phyloP scores from a whole-genome alignment of 2,113 vertebrate species.

The Alces alces region DNA sequence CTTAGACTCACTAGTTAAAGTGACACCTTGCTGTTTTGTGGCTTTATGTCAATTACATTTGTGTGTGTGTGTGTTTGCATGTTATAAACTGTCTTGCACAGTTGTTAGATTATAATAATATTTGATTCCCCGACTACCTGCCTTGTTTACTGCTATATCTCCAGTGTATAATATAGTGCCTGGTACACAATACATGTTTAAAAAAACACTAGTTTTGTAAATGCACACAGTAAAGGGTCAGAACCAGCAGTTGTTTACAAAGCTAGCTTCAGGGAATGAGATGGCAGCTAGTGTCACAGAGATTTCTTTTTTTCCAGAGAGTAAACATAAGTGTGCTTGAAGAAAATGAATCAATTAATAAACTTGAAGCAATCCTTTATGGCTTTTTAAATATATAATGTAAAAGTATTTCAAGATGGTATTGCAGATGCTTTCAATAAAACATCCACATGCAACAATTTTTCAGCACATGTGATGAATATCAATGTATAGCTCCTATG shows the following conservation, averaged over 20 bases:
- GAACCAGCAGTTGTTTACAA: not conserved
- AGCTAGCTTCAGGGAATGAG: not conserved
- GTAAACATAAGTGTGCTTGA: not conserved
- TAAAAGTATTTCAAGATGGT: constrained; percentile 22
- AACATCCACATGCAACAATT: not conserved
- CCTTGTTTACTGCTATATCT: not conserved
- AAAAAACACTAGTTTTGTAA: not conserved
- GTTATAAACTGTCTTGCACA: not conserved
- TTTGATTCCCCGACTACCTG: not conserved
- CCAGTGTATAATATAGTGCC: not conserved
- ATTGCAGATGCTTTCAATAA: not conserved
- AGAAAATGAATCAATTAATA: constrained; percentile 14
- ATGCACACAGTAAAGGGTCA: not conserved
- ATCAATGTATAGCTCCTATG: not conserved
- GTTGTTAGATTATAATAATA: not conserved
- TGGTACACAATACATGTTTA: not conserved
- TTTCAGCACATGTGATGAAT: not conserved
- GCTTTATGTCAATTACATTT: not conserved
- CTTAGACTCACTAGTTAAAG: not conserved
- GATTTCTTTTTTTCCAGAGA: not conserved
- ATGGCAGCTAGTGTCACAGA: not conserved
- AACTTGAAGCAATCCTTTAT: not conserved
- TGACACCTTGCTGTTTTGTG: not conserved
- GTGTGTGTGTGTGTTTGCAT: not conserved
- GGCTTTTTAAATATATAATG: not conserved